Percentiles rank a stretch among this genome's conserved stretches.
Conservation (phyloP, 2,888 invertebrate genomes). For the Drosophila atripex region DNA sequence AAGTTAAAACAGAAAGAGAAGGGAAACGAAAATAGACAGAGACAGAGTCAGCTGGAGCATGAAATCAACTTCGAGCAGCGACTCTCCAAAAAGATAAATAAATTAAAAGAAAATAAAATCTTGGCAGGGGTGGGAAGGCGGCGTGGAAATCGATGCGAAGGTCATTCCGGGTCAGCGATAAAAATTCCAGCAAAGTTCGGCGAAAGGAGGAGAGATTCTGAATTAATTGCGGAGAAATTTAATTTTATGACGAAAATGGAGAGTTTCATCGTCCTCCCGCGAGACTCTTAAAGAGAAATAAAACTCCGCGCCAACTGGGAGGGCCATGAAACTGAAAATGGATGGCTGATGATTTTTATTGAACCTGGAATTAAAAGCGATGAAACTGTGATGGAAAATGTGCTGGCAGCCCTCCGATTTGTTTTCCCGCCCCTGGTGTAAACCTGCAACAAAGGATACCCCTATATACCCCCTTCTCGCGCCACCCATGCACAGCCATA, state of each 20-base stretch:
- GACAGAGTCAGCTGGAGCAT: constrained; percentile 11
- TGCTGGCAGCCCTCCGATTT: neutral
- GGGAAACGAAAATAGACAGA: neutral
- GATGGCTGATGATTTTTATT: constrained; percentile 36
- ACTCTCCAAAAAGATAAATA: constrained; percentile 38
- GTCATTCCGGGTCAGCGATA: constrained; percentile 39
- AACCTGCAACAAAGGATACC: constrained; percentile 29
- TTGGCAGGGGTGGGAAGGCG: neutral
- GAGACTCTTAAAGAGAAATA: constrained; percentile 26
- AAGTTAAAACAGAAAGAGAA: neutral
- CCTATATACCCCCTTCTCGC: neutral
- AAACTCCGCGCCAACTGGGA: constrained; percentile 21
- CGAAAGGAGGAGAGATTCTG: constrained; percentile 10
- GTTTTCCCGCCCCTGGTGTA: constrained; percentile 5
- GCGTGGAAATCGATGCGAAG: constrained; percentile 41
- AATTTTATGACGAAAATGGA: constrained; percentile 35
- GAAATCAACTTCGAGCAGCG: constrained; percentile 28
- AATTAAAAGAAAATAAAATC: constrained; percentile 40
- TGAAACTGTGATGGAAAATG: constrained; percentile 26
- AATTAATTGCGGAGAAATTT: constrained; percentile 49
- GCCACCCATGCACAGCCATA: neutral
- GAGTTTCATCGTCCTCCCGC: constrained; percentile 23
- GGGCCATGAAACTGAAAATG: constrained; percentile 30
- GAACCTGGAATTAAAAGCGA: constrained; percentile 20
- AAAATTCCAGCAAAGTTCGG: constrained; percentile 35